These are phyloP conservation scores for Melanotaenia pygmaea DNA, from an alignment of 2,797 vertebrate species.

Conservation along the genomic window DNA sequence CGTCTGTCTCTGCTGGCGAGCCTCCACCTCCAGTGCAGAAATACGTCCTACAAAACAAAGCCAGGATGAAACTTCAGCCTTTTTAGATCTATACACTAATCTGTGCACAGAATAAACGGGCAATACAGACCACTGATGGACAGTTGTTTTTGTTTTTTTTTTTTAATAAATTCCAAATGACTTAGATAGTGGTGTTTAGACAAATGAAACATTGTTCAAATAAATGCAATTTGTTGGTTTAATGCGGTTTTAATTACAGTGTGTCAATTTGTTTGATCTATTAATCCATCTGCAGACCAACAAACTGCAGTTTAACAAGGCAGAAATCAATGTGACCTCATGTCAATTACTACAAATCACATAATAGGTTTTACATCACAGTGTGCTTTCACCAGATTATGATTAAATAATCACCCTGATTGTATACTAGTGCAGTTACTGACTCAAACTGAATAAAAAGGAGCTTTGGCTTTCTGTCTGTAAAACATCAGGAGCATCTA, in stretches of 20 bases:
- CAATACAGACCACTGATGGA: neutral
- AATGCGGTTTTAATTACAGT: neutral
- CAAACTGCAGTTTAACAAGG: conserved; percentile 7
- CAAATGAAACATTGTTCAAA: conserved; percentile 4
- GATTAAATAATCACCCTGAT: conserved; percentile 25
- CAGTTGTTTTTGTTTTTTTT: neutral
- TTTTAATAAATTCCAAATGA: neutral
- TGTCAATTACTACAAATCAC: conserved; percentile 40
- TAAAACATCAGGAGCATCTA: conserved; percentile 24
- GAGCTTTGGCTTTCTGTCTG: neutral
- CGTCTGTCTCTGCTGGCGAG: conserved; percentile 86
- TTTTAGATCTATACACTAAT: neutral
- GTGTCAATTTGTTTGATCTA: neutral
- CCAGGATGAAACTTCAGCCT: neutral
- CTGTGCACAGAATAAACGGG: neutral
- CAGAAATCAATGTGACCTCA: conserved; percentile 7
- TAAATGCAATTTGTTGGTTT: neutral
- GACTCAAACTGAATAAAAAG: neutral
- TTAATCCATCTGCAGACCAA: conserved; percentile 1
- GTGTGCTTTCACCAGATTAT: conserved; percentile 32
- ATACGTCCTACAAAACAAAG: conserved; percentile 84
- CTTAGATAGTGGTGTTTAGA: neutral
- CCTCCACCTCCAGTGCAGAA: conserved; percentile 91
- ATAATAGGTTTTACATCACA: conserved; percentile 16
- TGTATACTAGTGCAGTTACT: conserved; percentile 14